Evolutionary conservation across 2,113 vertebrate genomes (phyloP).

Genomic region (Phalacrocorax brasilianus): DNA sequence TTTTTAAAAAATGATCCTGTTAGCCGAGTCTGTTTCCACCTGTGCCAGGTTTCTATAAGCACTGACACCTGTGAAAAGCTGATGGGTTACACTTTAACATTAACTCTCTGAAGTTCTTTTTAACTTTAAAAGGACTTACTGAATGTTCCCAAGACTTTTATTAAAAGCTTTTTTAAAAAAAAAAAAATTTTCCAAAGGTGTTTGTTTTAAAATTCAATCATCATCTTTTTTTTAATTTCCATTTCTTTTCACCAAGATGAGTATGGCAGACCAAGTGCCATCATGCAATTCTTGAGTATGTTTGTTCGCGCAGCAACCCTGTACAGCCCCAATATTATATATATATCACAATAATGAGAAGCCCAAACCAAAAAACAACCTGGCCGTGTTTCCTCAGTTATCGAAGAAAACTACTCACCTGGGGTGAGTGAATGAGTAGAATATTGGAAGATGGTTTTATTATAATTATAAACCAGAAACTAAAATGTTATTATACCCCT

Average conservation of each 20-base stretch:
- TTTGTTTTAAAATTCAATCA: neutral
- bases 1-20: neutral
- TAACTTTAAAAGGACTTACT: neutral
- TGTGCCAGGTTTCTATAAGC: neutral
- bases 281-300: neutral
- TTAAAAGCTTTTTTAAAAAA: neutral
- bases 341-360: neutral
- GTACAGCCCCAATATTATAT: too few relatives aligned
- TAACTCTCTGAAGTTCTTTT: neutral
- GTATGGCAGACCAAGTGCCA: neutral
- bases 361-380: neutral
- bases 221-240: neutral
- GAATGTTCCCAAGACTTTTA: neutral
- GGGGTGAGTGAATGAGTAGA: neutral
- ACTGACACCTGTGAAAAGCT: neutral
- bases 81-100: neutral
- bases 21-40: neutral
- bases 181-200: neutral
- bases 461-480: neutral
- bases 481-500: neutral
- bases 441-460: neutral
- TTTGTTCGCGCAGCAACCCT: neutral
- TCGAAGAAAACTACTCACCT: neutral
- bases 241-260: neutral
- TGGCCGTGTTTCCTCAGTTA: neutral